Percentiles rank a stretch among this genome's conserved stretches.
Evolutionary conservation across 2,113 vertebrate species (phyloP).

Genomic region (Macrotus californicus): DNA sequence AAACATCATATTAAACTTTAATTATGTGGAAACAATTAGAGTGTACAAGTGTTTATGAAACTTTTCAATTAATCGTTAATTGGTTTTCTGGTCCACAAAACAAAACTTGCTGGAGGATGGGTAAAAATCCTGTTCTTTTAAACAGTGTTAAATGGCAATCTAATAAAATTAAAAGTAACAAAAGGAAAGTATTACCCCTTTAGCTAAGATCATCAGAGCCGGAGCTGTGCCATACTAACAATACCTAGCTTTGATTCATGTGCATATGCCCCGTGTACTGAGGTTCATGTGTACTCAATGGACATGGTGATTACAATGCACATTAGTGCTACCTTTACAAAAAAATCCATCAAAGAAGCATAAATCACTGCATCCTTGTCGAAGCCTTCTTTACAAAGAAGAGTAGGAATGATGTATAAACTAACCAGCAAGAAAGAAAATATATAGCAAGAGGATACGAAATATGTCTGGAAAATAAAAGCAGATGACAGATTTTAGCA

Average conservation of each 20-base stretch:
- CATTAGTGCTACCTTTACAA: neutral
- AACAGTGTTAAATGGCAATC: neutral
- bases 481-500: neutral
- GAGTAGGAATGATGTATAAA: too few species aligned
- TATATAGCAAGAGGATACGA: neutral
- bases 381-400: neutral
- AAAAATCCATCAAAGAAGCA: neutral
- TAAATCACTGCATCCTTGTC: neutral
- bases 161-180: neutral
- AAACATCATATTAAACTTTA: neutral
- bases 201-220: neutral
- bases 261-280: neutral
- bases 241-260: neutral
- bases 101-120: neutral
- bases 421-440: neutral
- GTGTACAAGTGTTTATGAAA: neutral
- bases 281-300: neutral
- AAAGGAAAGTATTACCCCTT: neutral
- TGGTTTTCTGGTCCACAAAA: neutral
- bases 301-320: neutral
- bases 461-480: neutral
- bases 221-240: neutral
- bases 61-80: neutral
- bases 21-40: neutral
- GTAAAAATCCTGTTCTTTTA: neutral